Base-by-base conservation (phyloP, 2,888 invertebrate genomes). In the Digitonthophagus gazella region DNA sequence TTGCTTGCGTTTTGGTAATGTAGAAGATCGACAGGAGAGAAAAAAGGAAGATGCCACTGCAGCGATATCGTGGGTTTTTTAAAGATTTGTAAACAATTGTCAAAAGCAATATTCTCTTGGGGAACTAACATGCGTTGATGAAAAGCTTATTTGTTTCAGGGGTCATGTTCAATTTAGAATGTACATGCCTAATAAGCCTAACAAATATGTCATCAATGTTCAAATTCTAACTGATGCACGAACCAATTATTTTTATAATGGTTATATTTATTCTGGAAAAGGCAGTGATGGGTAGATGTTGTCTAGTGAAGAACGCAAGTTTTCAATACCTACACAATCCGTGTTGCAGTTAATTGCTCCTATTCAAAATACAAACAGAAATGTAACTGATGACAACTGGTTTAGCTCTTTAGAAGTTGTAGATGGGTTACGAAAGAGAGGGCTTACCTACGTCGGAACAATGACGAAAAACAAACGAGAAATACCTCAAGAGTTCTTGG, bases 401-500 rank as follows among this genome's bases (percentile, higher is more conserved):
- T 78, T 74, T 69, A 58, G 64, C 16, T 74, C 71, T 16, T 15
- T 73, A 6, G 72, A 74, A 65, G 57, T 75, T 55, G 73, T 71
- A 14, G 61, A 70, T n/a, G 58, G 68, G 14, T 71, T 72, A 63
- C 69, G 58, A 54, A 56, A 68, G 67, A 74, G 57, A 58, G 69
- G 70, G 3, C 55, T 69, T n/a, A 72, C 70, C 20, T 72, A 74
- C 69, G 72, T 76, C 11, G 76, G 77, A 0, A 76, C 76, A 4
- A 65, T 78, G 67, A 73, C 72, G 66, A 78, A 76, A 73, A 77
- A 78, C 67, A 78, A 77, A 72, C 69, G 69, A 44, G 75, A 76
- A 70, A 74, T 78, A 68, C 77, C 77, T 18, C 6, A 66, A 56
- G 72, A 76, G 70, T 78, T 79, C 74, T 71, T 73, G 65, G 75